A percentile compares a stretch with the other conserved stretches of the same genome.
Conservation (phyloP, 64 coral and sea anemone genomes). For the Acropora tenuis region DNA sequence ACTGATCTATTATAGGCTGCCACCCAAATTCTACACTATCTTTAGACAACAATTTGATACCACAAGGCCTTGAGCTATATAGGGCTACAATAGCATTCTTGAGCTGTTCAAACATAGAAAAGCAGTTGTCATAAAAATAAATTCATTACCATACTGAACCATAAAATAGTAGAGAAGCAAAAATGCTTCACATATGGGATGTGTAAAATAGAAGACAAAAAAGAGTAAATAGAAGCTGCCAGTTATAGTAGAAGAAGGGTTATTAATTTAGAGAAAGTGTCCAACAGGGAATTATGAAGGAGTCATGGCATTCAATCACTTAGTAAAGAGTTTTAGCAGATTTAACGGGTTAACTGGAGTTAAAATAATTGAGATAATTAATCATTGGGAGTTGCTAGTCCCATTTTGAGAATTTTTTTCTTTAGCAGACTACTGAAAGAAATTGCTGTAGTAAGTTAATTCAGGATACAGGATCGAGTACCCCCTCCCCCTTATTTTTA, state of each 20-base stretch:
- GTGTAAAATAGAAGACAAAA: constrained; percentile 14
- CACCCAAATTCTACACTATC: constrained; percentile 25
- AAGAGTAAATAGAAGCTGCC: not conserved
- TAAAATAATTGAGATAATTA: not conserved
- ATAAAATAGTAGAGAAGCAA: not conserved
- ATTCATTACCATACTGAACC: not conserved
- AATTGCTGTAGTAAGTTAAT: too few relatives aligned
- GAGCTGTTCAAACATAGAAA: not conserved
- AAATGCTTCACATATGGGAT: not conserved
- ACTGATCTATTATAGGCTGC: constrained; percentile 14
- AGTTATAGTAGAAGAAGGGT: not conserved
- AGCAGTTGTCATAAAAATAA: not conserved
- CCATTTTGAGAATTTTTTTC: too few relatives aligned
- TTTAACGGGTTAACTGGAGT: not conserved
- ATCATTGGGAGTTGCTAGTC: too few relatives aligned
- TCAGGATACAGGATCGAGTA: too few relatives aligned
- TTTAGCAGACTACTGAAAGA: too few relatives aligned
- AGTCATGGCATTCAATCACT: constrained; percentile 3
- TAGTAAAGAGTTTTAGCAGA: constrained; percentile 14
- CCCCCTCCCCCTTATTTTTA: too few relatives aligned
- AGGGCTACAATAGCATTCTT: constrained; percentile 8
- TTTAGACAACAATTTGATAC: not conserved
- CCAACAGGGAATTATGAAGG: constrained; percentile 16
- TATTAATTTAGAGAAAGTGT: not conserved
- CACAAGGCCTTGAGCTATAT: not conserved